Evolutionary conservation across 1,140 invertebrate genomes (phyloP).

Genomic region (Eupeodes corollae): DNA sequence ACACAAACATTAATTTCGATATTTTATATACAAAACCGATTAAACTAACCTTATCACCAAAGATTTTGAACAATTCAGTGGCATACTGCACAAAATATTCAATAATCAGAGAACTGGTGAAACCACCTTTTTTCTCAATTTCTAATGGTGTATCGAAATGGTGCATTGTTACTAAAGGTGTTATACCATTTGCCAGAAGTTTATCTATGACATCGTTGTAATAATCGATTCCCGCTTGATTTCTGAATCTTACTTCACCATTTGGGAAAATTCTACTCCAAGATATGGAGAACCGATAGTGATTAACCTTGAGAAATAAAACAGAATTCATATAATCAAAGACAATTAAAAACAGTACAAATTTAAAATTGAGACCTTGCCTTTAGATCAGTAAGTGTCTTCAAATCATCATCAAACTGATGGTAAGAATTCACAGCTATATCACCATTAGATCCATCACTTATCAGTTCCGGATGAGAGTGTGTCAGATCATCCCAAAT

Average conservation of each 20-base stretch:
- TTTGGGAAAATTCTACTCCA: conserved; percentile 46
- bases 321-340: too few species aligned
- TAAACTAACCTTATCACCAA: conserved; percentile 42
- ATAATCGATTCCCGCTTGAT: conserved; percentile 44
- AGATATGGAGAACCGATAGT: conserved; percentile 42
- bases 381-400: conserved; percentile 33
- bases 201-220: conserved; percentile 50
- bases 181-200: conserved; percentile 41
- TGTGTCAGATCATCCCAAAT: conserved; percentile 46
- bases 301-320: conserved; percentile 4
- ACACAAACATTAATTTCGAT: conserved; percentile 33
- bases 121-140: conserved; percentile 47
- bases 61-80: conserved; percentile 37
- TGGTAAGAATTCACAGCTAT: conserved; percentile 42
- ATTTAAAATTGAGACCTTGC: too few species aligned
- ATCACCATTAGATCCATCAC: conserved; percentile 37
- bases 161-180: conserved; percentile 44
- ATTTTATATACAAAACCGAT: conserved; percentile 39
- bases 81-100: conserved; percentile 45
- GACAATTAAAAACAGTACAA: too few species aligned
- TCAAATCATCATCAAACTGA: conserved; percentile 40
- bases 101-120: conserved; percentile 40
- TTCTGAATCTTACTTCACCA: conserved; percentile 43
- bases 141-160: conserved; percentile 47
- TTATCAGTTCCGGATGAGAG: conserved; percentile 35